Base-by-base conservation (phyloP, 2,797 vertebrate species). In the Fratercula arctica region DNA sequence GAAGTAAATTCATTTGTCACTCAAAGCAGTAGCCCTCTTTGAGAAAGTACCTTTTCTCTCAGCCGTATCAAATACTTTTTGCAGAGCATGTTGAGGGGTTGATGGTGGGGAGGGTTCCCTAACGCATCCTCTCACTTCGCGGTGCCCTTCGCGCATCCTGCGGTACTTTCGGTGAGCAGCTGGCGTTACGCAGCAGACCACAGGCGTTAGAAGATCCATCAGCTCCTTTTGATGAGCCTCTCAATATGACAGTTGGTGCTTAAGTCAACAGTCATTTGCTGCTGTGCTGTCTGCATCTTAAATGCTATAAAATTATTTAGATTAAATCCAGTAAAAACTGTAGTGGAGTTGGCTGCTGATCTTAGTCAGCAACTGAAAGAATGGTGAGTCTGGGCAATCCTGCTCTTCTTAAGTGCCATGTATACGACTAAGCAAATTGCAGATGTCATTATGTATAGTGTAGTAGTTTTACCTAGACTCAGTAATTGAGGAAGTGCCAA, bases 401-500 rank as follows among this genome's bases (percentile, higher is more conserved):
- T 72, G 4, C 16, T 35, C 3, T 53, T 46, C 74, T 48, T 8
- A 33, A 66, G 70, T 37, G 79, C 64, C 31, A 0, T 37, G n/a
- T n/a, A 5, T 56, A 13, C 51, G 29, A 37, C 56, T 41, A 39
- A 72, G 57, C 10, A 57, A 78, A 57, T 54, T 75, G 57, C 67
- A 80, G 81, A 29, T 91, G 48, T 56, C 23, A 78, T 67, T 54
- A 1, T 54, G 6, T 63, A 29, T 63, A 56, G 26, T 63, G 6
- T 11, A 66, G 63, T 57, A 46, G 45, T 60, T 93, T 53, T 87
- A 85, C 48, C 46, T 45, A 17, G 59, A 80, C 64, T 16, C 61
- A 37, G 4, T 86, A 53, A 73, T 39, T 90, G 83, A 96, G 90
- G 80, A 96, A 93, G 88, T 50, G 3, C 83, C 75, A 86, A 50